Conservation (phyloP, 2,888 invertebrate species). For the Ctenicera cuprea region DNA sequence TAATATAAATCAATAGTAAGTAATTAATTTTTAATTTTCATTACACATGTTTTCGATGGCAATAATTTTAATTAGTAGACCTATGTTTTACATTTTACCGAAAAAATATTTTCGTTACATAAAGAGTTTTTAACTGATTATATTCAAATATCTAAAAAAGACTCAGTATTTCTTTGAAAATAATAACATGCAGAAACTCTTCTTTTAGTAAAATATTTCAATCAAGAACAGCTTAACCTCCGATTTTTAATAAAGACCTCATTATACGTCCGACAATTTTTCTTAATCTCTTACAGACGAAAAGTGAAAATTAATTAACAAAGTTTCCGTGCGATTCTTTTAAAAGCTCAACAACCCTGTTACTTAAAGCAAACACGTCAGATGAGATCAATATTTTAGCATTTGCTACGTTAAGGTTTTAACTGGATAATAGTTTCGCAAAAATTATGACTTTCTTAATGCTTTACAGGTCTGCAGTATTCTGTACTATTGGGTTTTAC, state of each 20-base stretch:
- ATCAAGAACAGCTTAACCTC: neutral
- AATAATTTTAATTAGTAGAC: neutral
- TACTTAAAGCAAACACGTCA: constrained; percentile 8
- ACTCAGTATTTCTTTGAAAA: neutral
- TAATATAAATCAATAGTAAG: neutral
- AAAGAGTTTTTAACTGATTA: too few relatives aligned
- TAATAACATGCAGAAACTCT: neutral
- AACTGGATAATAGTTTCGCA: constrained; percentile 1
- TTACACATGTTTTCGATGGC: neutral
- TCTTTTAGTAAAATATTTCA: neutral
- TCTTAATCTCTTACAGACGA: constrained; percentile 20
- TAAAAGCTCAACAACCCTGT: neutral
- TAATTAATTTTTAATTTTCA: constrained; percentile 10
- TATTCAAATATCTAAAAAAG: neutral
- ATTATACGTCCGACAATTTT: constrained; percentile 11
- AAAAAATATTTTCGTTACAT: too few relatives aligned
- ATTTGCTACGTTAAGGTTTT: neutral
- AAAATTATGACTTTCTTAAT: neutral
- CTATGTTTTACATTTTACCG: too few relatives aligned
- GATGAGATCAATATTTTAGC: neutral
- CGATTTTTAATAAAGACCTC: constrained; percentile 28
- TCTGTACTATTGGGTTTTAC: neutral
- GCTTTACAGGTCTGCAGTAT: too few relatives aligned
- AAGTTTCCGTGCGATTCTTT: constrained; percentile 12
- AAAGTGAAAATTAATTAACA: constrained; percentile 27